These are phyloP conservation scores for Panagrolaimus sp. DNA, from an alignment of 1,140 invertebrate genomes.

Conservation along the genomic window DNA sequence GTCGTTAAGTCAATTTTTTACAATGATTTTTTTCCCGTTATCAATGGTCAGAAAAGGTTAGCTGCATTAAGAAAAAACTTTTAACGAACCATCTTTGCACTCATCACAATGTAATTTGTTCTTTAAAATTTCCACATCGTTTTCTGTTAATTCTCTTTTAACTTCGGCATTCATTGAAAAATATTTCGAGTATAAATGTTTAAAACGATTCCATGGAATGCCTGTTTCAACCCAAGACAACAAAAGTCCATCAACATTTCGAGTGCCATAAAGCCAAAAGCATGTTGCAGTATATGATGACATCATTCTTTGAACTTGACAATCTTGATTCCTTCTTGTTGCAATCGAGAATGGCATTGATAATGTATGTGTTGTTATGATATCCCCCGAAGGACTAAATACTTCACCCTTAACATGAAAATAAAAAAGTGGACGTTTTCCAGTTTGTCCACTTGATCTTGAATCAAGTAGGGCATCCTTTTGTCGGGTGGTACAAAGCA, in stretches of 20 bases:
- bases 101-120: conserved; percentile 56
- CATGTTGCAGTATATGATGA: conserved; percentile 58
- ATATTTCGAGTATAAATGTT: conserved; percentile 54
- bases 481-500: conserved; percentile 56
- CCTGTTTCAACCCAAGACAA: conserved; percentile 52
- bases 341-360: conserved; percentile 58
- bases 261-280: conserved; percentile 58
- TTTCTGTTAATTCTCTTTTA: conserved; percentile 43
- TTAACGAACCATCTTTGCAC: conserved; percentile 31
- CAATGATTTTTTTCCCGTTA: background rate
- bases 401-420: conserved; percentile 56
- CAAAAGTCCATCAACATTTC: conserved; percentile 52
- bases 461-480: conserved; percentile 53
- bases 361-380: conserved; percentile 55
- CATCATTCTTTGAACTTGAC: conserved; percentile 60
- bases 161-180: conserved; percentile 59
- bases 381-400: conserved; percentile 51
- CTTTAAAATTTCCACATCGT: conserved; percentile 51
- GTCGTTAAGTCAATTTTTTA: background rate
- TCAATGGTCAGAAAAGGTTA: background rate
- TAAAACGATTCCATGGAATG: conserved; percentile 53
- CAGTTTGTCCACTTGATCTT: conserved; percentile 48
- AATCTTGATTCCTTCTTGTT: conserved; percentile 56
- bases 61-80: background rate
- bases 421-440: conserved; percentile 56